A percentile compares a stretch with the other conserved stretches of the same genome.
Evolutionary conservation across 2,888 invertebrate genomes (phyloP).

Genomic region (Drosophila colorata): DNA sequence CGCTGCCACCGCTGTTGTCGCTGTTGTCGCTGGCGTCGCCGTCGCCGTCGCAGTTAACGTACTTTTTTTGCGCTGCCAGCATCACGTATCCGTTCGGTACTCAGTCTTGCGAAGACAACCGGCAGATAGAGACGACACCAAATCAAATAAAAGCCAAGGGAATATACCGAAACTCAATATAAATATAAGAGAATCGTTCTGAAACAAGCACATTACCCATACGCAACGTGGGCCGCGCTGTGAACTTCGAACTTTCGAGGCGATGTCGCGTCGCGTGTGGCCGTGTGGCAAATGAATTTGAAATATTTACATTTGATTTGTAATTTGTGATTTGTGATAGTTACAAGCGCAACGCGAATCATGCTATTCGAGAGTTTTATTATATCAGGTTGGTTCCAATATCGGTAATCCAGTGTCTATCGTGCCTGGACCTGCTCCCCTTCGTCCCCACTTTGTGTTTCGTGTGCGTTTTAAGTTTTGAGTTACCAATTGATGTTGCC

Average conservation of each 20-base stretch:
- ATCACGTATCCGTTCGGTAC: constrained; percentile 72
- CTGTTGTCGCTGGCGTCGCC: constrained; percentile 13
- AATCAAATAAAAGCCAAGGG: constrained; percentile 43
- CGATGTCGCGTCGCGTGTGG: constrained; percentile 61
- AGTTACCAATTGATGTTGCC: constrained; percentile 51
- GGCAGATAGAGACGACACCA: constrained; percentile 84
- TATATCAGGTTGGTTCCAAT: constrained; percentile 82
- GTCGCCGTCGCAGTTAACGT: constrained; percentile 25
- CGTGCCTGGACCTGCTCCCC: constrained; percentile 16
- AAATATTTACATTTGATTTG: constrained; percentile 20
- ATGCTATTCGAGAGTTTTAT: constrained; percentile 85
- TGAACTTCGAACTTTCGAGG: constrained; percentile 3
- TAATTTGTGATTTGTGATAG: constrained; percentile 57
- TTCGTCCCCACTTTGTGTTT: not conserved
- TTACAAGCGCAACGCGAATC: constrained; percentile 38
- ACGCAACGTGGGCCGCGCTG: constrained; percentile 52
- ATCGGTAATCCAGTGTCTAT: constrained; percentile 20
- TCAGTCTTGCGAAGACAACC: constrained; percentile 85
- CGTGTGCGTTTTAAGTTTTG: constrained; percentile 45
- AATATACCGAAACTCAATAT: too few relatives aligned
- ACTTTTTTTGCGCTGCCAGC: constrained; percentile 46
- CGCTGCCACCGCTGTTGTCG: constrained; percentile 15
- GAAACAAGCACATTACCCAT: constrained; percentile 51
- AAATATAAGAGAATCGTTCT: constrained; percentile 1
- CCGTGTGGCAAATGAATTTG: constrained; percentile 36